Evolutionary conservation across 2,113 vertebrate genomes (phyloP).

Genomic region (Phalacrocorax pelagicus): DNA sequence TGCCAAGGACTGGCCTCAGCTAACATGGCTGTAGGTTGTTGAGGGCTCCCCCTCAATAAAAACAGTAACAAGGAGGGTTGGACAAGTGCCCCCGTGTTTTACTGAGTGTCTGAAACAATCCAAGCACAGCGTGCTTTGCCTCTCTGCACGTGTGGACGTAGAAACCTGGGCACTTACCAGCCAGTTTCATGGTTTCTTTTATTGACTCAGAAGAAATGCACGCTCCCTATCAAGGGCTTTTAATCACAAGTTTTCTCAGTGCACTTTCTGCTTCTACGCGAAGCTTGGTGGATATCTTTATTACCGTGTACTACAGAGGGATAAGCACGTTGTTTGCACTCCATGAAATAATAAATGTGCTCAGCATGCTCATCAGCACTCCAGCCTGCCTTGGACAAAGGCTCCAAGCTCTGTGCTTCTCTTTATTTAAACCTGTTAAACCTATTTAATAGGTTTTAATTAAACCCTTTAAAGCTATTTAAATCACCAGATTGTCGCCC

Average conservation of each 20-base stretch:
- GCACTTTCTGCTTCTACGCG: neutral
- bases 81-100: fast-evolving
- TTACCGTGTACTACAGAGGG: neutral
- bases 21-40: neutral
- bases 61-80: neutral
- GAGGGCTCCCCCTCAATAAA: neutral
- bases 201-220: neutral
- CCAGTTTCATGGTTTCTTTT: neutral
- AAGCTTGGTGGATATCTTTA: neutral
- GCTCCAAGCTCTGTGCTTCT: neutral
- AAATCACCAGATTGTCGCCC: neutral
- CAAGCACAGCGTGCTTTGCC: neutral
- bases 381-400: neutral
- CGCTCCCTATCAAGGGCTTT: neutral
- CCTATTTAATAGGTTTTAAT: slow-evolving; percentile 40
- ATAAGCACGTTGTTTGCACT: neutral
- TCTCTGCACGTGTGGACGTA: neutral
- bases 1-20: neutral
- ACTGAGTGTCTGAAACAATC: neutral
- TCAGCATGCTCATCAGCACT: slow-evolving; percentile 26
- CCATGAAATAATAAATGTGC: slow-evolving; percentile 6
- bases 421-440: slow-evolving; percentile 46
- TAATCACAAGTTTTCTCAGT: neutral
- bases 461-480: slow-evolving; percentile 26
- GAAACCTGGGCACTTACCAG: neutral